phyloP scores from a whole-genome alignment of 1,140 invertebrate species.

The Telenomus remus region DNA sequence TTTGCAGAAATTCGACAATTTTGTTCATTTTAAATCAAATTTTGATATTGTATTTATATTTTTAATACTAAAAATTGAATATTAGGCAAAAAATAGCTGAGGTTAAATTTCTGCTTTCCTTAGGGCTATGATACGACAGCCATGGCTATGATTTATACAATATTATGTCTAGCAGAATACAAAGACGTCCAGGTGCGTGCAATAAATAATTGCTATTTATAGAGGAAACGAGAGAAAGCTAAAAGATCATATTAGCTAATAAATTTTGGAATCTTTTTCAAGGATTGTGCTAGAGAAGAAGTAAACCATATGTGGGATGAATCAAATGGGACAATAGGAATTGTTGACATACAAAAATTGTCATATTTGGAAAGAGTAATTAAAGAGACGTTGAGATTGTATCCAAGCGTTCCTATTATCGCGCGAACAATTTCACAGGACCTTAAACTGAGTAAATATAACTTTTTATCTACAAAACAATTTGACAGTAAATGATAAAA shows the following conservation, averaged over 20 bases:
- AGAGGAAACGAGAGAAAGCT: too few species aligned
- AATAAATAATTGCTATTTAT: too few species aligned
- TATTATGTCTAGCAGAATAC: constrained; percentile 39
- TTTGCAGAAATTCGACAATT: too few species aligned
- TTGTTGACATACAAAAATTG: constrained; percentile 42
- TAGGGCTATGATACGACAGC: constrained; percentile 48
- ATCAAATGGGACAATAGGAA: constrained; percentile 26
- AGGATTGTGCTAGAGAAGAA: constrained; percentile 35
- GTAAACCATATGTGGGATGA: constrained; percentile 78
- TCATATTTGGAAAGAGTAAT: constrained; percentile 36
- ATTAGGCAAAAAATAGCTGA: too few species aligned
- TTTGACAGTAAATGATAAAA: background rate
- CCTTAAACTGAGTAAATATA: constrained; percentile 75
- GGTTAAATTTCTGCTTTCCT: too few species aligned
- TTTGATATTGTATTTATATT: background rate
- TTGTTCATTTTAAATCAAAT: constrained; percentile 7
- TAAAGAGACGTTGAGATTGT: constrained; percentile 40
- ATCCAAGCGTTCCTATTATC: constrained; percentile 83
- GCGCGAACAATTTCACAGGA: constrained; percentile 79
- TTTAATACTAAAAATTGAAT: background rate
- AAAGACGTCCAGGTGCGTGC: constrained; percentile 24
- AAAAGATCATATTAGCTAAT: too few species aligned
- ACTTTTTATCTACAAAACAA: constrained; percentile 8
- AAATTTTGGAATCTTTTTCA: background rate
- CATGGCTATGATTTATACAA: constrained; percentile 17